Evolutionary conservation across 2,888 invertebrate genomes (phyloP).

Genomic region (Agrotis ipsilon): DNA sequence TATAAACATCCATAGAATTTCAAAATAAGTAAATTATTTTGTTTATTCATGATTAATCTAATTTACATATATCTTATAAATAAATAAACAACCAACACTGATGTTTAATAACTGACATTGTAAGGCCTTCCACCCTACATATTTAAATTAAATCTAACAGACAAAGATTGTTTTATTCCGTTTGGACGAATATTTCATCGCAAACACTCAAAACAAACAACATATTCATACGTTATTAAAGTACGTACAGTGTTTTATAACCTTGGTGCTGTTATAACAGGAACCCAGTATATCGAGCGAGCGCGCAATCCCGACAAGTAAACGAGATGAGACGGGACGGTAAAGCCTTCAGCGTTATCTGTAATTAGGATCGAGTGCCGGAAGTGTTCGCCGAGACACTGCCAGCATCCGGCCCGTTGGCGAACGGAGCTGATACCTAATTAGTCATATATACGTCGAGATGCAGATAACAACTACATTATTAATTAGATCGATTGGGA

Average conservation of each 20-base stretch:
- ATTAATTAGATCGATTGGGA: slow-evolving; percentile 51
- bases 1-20: not conserved
- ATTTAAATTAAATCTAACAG: not conserved
- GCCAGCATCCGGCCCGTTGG: slow-evolving; percentile 70
- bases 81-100: no score
- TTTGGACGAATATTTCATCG: slow-evolving; percentile 30
- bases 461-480: slow-evolving; percentile 51
- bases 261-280: slow-evolving; percentile 52
- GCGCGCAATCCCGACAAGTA: slow-evolving; percentile 71
- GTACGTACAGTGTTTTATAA: slow-evolving; percentile 57
- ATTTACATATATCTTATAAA: not conserved
- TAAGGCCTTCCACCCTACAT: not conserved
- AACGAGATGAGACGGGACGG: slow-evolving; percentile 80
- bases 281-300: slow-evolving; percentile 53
- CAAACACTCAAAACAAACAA: slow-evolving; percentile 37
- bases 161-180: slow-evolving; percentile 1
- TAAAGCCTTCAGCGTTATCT: slow-evolving; percentile 80
- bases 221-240: slow-evolving; percentile 48
- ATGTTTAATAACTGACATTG: no score
- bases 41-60: not conserved
- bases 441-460: slow-evolving; percentile 59
- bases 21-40: no score
- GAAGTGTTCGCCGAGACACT: slow-evolving; percentile 79
- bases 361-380: slow-evolving; percentile 87
- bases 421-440: slow-evolving; percentile 57